Evolutionary conservation across 2,113 vertebrate genomes (phyloP).

Genomic region (Callopanchax toddi): DNA sequence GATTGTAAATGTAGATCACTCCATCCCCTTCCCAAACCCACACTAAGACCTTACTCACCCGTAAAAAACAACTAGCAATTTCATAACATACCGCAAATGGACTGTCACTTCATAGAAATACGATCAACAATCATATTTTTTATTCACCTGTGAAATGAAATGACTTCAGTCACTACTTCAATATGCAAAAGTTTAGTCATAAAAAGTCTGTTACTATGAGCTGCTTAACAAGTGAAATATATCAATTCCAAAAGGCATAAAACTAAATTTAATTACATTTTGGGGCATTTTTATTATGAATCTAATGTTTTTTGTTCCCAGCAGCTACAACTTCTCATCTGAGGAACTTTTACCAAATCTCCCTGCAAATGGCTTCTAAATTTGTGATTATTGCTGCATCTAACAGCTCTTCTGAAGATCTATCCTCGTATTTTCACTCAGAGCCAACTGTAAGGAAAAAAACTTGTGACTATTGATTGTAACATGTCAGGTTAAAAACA

Average conservation of each 20-base stretch:
- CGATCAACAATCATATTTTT: too few species aligned
- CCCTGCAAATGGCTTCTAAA: background rate
- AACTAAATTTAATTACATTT: background rate
- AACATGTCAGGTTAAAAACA: too few species aligned
- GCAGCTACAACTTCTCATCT: background rate
- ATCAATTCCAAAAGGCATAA: conserved; percentile 5
- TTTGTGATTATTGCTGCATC: background rate
- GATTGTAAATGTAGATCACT: too few species aligned
- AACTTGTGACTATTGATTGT: too few species aligned
- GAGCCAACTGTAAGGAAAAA: background rate
- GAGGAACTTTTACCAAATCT: background rate
- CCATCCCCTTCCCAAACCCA: too few species aligned
- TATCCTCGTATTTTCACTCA: background rate
- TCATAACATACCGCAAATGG: too few species aligned
- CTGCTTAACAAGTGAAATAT: background rate
- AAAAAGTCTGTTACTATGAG: background rate
- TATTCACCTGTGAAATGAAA: too few species aligned
- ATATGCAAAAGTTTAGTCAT: conserved; percentile 1
- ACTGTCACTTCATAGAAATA: too few species aligned
- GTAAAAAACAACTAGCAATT: too few species aligned
- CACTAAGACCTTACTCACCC: too few species aligned
- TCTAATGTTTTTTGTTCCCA: background rate
- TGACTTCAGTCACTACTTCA: too few species aligned
- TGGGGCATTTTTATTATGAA: too few species aligned
- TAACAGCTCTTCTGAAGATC: background rate